Conservation (phyloP, 2,113 vertebrate species). For the Dascyllus trimaculatus region DNA sequence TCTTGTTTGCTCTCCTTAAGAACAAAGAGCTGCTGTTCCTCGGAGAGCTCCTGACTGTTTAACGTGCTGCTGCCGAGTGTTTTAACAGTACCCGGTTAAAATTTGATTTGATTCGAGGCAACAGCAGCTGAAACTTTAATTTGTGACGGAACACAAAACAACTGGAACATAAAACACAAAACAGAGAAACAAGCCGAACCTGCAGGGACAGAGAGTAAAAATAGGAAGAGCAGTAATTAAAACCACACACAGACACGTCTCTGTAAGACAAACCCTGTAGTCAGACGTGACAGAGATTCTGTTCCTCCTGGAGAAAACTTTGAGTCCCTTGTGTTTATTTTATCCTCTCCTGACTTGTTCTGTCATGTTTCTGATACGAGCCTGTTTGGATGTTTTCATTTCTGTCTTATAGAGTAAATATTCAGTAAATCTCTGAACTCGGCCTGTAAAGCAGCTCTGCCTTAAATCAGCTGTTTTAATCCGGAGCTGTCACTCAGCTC, state of each 20-base stretch:
- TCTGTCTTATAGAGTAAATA: background rate
- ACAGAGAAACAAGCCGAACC: background rate
- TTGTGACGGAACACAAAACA: constrained; percentile 4
- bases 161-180: constrained; percentile 18
- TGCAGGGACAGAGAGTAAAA: constrained; percentile 7
- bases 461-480: background rate
- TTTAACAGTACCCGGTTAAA: constrained; percentile 35
- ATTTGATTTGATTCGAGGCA: constrained; percentile 34
- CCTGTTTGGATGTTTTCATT: too few relatives aligned
- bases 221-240: constrained; percentile 15
- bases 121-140: constrained; percentile 39
- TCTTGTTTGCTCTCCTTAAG: constrained; percentile 2
- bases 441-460: too few relatives aligned
- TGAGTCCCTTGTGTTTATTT: background rate
- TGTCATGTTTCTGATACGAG: background rate
- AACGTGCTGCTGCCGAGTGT: constrained; percentile 8
- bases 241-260: background rate
- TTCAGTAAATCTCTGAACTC: background rate
- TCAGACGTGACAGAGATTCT: constrained; percentile 36
- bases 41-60: background rate
- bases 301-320: background rate
- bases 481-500: background rate
- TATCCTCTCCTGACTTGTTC: constrained; percentile 11
- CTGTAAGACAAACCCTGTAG: constrained; percentile 11
- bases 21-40: constrained; percentile 1